These are phyloP conservation scores for Chaunax sp. DNA, from an alignment of 2,797 vertebrate species.

Conservation along the genomic window DNA sequence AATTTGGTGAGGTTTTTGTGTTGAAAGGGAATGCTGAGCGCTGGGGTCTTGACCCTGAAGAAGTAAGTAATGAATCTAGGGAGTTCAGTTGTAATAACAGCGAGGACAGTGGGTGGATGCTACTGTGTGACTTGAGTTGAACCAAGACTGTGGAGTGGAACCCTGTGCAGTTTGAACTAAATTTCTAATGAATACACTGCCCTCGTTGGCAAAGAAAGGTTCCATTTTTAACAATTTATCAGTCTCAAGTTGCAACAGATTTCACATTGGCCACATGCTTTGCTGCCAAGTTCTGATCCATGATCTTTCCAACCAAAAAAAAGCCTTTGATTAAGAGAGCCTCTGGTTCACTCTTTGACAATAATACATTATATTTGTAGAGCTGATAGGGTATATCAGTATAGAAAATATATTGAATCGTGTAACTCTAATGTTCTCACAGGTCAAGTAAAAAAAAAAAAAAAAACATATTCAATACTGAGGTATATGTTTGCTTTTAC, in stretches of 20 bases:
- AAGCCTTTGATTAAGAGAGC: not conserved
- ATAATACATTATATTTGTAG: too few relatives aligned
- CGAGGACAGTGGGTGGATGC: conserved; percentile 33
- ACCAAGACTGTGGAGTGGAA: conserved; percentile 21
- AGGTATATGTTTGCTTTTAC: too few relatives aligned
- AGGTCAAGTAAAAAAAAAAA: too few relatives aligned
- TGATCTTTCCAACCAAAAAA: conserved; percentile 10
- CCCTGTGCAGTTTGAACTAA: conserved; percentile 25
- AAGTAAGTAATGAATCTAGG: conserved; percentile 45
- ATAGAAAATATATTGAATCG: too few relatives aligned
- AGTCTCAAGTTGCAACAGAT: conserved; percentile 21
- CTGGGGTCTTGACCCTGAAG: conserved; percentile 27
- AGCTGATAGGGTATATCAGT: too few relatives aligned
- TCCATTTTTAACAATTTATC: conserved; percentile 41
- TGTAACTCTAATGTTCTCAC: too few relatives aligned
- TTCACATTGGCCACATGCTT: not conserved
- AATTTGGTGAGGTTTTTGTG: conserved; percentile 34
- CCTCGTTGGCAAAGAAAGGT: conserved; percentile 22
- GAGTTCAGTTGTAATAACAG: conserved; percentile 32
- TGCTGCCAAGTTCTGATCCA: not conserved
- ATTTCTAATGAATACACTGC: conserved; percentile 27
- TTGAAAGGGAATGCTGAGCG: conserved; percentile 37
- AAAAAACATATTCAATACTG: too few relatives aligned
- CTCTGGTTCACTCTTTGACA: too few relatives aligned
- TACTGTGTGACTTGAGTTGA: conserved; percentile 28